These are phyloP conservation scores for Clivina fossor DNA, from an alignment of 2,888 invertebrate genomes.

Conservation along the genomic window DNA sequence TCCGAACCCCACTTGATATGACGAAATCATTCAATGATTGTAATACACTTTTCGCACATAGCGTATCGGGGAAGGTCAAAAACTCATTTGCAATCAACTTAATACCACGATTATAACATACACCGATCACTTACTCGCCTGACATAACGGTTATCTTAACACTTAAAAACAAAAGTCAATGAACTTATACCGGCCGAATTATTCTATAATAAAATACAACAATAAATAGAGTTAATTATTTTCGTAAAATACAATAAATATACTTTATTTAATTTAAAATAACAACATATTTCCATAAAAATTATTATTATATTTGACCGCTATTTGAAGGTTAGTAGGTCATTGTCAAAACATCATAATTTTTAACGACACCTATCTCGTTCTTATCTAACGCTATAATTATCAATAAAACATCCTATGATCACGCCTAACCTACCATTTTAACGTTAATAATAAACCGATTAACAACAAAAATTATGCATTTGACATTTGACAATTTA, in stretches of 20 bases:
- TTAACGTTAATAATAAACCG: no score
- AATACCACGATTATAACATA: conserved; percentile 17
- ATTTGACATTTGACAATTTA: conserved; percentile 19
- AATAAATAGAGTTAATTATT: no score
- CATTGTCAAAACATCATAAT: conserved; percentile 24
- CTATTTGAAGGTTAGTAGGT: conserved; percentile 24
- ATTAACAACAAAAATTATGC: background rate
- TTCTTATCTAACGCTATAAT: no score
- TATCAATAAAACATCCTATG: no score
- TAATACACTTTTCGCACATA: background rate
- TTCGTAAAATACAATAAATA: no score
- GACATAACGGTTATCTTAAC: conserved; percentile 8
- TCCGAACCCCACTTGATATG: conserved; percentile 24
- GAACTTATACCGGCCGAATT: no score
- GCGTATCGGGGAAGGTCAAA: conserved; percentile 15
- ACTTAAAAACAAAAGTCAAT: conserved; percentile 5
- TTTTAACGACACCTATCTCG: no score
- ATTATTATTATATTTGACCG: no score
- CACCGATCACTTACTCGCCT: conserved; percentile 3
- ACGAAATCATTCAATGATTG: conserved; percentile 15
- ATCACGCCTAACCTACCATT: no score
- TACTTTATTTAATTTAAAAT: no score
- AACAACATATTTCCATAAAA: no score
- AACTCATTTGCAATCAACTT: background rate
- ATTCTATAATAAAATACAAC: no score